A percentile compares a stretch with the other conserved stretches of the same genome.
Conservation (phyloP, 2,888 invertebrate species). For the Chymomyza amoena region DNA sequence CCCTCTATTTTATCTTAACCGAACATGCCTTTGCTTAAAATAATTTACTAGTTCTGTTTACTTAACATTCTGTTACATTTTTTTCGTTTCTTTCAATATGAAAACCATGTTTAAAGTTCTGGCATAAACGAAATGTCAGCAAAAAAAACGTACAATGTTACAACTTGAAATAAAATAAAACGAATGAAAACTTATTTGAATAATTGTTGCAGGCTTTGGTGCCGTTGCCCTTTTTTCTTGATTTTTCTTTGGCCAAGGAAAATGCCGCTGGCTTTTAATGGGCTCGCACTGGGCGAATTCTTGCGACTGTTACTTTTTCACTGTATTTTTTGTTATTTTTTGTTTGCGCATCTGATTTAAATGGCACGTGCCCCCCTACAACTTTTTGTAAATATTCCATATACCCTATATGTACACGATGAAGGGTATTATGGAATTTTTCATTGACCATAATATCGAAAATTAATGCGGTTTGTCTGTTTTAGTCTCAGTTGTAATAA, state of each 20-base stretch:
- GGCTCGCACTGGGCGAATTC: slow-evolving; percentile 49
- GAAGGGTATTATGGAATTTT: too few relatives aligned
- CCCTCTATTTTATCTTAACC: too few relatives aligned
- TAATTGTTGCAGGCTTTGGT: slow-evolving; percentile 45
- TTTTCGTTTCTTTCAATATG: too few relatives aligned
- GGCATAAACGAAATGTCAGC: slow-evolving; percentile 25
- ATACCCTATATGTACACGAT: too few relatives aligned
- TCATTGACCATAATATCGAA: too few relatives aligned
- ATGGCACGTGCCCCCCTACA: neutral
- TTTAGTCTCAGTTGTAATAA: too few relatives aligned
- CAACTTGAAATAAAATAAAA: slow-evolving; percentile 8
- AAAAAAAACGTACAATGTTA: slow-evolving; percentile 8
- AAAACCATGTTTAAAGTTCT: neutral
- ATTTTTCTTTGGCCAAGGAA: neutral
- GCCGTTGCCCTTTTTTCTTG: slow-evolving; percentile 28
- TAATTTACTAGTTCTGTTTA: too few relatives aligned
- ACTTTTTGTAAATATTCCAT: neutral
- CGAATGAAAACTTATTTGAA: slow-evolving; percentile 46
- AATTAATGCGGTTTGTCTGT: too few relatives aligned
- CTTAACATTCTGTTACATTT: too few relatives aligned
- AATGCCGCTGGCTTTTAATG: slow-evolving; percentile 35
- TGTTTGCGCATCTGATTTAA: slow-evolving; percentile 10
- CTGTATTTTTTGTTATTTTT: slow-evolving; percentile 12
- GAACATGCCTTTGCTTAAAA: too few relatives aligned
- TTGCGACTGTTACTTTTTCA: slow-evolving; percentile 25